Evolutionary conservation across 2,888 invertebrate genomes (phyloP).

Genomic region (Acronicta leporina): DNA sequence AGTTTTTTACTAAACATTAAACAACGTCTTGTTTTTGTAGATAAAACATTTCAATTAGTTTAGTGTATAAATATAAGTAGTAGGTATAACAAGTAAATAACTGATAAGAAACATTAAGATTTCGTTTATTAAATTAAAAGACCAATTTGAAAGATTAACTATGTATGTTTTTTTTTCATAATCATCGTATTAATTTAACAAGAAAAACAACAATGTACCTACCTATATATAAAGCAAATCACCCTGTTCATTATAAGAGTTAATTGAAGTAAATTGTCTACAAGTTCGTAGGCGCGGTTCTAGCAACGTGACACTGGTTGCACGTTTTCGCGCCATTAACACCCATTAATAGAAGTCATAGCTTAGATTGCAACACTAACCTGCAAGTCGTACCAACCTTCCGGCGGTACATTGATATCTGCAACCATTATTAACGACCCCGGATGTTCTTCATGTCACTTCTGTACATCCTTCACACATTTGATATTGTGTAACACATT

Average conservation of each 20-base stretch:
- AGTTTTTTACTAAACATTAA: no score
- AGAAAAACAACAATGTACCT: not conserved
- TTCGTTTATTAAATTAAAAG: conserved; percentile 1
- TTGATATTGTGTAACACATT: conserved; percentile 8
- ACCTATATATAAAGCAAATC: not conserved
- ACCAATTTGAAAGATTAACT: not conserved
- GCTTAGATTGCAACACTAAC: conserved; percentile 20
- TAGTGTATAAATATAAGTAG: not conserved
- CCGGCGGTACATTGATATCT: conserved; percentile 12
- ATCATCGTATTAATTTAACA: not conserved
- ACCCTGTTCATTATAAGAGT: conserved; percentile 17
- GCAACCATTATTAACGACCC: not conserved
- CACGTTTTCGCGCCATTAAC: conserved; percentile 33
- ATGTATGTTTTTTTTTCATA: not conserved
- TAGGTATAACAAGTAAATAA: not conserved
- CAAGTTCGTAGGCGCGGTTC: conserved; percentile 11
- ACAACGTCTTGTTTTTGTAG: no score
- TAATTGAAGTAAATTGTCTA: conserved; percentile 36
- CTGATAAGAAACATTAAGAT: not conserved
- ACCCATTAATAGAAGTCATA: conserved; percentile 22
- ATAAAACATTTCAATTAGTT: not conserved
- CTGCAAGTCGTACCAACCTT: conserved; percentile 26
- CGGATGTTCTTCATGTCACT: not conserved
- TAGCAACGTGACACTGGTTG: conserved; percentile 31
- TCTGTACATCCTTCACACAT: conserved; percentile 12